These are phyloP conservation scores for Brachionus asplanchnoidis DNA, from an alignment of 1,140 invertebrate species.

Conservation along the genomic window DNA sequence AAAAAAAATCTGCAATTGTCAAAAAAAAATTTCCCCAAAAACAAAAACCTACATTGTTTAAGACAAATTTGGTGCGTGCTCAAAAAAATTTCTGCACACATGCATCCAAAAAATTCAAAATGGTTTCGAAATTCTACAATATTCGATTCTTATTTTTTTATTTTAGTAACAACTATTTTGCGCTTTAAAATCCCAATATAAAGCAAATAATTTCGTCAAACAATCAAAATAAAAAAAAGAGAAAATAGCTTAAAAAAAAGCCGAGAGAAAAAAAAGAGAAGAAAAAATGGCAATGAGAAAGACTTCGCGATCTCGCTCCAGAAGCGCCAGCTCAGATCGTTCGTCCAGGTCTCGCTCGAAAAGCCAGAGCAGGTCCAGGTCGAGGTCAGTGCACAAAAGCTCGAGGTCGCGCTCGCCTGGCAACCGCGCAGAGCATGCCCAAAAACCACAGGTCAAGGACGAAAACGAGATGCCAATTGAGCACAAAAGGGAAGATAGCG, in stretches of 20 bases:
- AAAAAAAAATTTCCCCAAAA: background rate
- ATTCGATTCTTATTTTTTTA: constrained; percentile 3
- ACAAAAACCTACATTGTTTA: background rate
- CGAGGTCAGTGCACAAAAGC: background rate
- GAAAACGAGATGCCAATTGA: background rate
- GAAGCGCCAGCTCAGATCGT: background rate
- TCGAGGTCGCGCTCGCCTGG: background rate
- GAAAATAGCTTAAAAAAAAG: too few species aligned
- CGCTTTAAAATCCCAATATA: background rate
- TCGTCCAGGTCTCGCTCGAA: background rate
- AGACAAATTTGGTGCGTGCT: background rate
- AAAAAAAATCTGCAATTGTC: too few species aligned
- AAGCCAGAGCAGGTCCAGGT: background rate
- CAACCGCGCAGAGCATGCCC: background rate
- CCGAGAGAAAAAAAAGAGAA: background rate
- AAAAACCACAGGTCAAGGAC: background rate
- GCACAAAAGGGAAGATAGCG: background rate
- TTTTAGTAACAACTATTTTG: background rate
- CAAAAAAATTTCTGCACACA: background rate
- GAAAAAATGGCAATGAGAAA: constrained; percentile 8
- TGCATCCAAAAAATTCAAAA: background rate
- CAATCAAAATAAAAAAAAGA: background rate
- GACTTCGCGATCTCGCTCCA: background rate
- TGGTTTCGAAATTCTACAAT: constrained; percentile 28
- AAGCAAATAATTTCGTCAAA: background rate